Evolutionary conservation across 2,113 vertebrate genomes (phyloP).

Genomic region (Thomomys bottae): DNA sequence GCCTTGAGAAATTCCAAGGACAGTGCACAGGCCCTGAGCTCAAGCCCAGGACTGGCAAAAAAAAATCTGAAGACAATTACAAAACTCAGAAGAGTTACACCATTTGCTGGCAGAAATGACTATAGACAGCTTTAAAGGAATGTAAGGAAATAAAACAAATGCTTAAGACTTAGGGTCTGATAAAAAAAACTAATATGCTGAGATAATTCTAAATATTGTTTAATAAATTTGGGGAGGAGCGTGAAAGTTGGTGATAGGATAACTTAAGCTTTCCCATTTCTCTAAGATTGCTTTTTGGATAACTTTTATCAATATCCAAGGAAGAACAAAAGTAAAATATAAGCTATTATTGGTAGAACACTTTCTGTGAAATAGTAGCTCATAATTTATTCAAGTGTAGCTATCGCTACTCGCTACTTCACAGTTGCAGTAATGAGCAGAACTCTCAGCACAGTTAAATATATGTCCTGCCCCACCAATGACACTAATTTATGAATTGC

Average conservation of each 20-base stretch:
- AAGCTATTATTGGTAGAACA: constrained; percentile 29
- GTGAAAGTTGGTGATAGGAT: background rate
- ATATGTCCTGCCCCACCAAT: background rate
- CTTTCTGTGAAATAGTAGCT: constrained; percentile 52
- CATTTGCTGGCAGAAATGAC: constrained; percentile 3
- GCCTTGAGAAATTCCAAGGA: too few relatives aligned
- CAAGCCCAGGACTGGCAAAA: too few relatives aligned
- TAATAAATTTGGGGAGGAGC: background rate
- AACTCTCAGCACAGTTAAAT: constrained; percentile 37
- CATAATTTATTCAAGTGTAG: constrained; percentile 53
- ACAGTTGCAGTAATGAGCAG: constrained; percentile 24
- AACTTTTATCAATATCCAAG: constrained; percentile 46
- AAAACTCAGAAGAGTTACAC: background rate
- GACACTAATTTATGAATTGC: background rate
- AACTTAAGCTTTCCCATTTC: constrained; percentile 42
- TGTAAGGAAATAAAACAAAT: background rate
- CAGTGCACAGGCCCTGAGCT: too few relatives aligned
- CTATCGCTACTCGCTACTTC: background rate
- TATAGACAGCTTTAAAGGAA: constrained; percentile 1
- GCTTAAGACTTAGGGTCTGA: constrained; percentile 9
- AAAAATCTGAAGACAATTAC: background rate
- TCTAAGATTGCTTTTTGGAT: constrained; percentile 39
- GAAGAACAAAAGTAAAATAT: constrained; percentile 41
- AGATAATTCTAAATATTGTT: constrained; percentile 24
- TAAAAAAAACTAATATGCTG: constrained; percentile 12